These are phyloP conservation scores for Semicossyphus pulcher DNA, from an alignment of 2,113 vertebrate species.

Conservation along the genomic window DNA sequence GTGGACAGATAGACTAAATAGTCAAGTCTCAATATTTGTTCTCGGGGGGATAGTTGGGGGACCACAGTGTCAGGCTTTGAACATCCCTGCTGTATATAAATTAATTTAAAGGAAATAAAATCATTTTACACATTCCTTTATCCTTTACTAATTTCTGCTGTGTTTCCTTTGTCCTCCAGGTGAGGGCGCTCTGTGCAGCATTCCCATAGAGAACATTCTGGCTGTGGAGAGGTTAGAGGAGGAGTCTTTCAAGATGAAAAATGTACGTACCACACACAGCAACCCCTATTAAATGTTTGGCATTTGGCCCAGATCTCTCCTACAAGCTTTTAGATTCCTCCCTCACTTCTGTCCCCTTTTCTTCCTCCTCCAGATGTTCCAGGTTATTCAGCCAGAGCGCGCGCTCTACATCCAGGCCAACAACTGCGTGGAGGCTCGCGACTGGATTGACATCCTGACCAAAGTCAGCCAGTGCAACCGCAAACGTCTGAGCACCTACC, in stretches of 20 bases:
- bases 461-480: conserved; percentile 99
- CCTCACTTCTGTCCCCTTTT: not conserved
- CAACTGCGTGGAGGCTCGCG: conserved; percentile 97
- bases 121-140: not conserved
- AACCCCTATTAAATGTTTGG: not conserved
- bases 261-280: conserved; percentile 85
- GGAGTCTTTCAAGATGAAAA: conserved; percentile 99
- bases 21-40: too few species aligned
- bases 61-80: too few species aligned
- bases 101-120: too few species aligned
- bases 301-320: not conserved
- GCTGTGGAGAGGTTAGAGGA: conserved; percentile 97
- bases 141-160: conserved; percentile 21
- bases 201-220: conserved; percentile 98
- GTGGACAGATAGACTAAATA: too few species aligned
- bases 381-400: conserved; percentile 97
- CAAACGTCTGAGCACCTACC: conserved; percentile 94
- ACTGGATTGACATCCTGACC: conserved; percentile 98
- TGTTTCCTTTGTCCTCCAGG: conserved; percentile 79
- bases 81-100: too few species aligned
- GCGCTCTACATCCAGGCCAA: conserved; percentile 98
- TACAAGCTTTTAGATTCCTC: not conserved
- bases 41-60: too few species aligned
- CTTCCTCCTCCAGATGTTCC: conserved; percentile 92
- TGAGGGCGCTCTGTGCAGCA: conserved; percentile 93